These are phyloP conservation scores for Grammomys surdaster DNA, from an alignment of 2,113 vertebrate genomes.

Conservation along the genomic window DNA sequence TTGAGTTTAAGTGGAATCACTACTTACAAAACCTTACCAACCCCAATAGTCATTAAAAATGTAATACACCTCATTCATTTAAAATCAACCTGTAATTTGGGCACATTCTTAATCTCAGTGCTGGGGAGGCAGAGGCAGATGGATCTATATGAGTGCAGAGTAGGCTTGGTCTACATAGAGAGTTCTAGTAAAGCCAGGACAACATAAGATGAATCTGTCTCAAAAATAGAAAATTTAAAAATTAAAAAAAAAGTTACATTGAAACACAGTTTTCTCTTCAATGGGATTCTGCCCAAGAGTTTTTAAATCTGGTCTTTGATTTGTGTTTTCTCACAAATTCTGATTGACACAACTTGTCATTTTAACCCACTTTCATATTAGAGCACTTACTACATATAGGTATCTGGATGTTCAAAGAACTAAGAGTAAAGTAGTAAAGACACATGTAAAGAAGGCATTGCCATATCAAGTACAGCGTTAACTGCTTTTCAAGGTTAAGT, in stretches of 20 bases:
- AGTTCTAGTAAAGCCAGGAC: not conserved
- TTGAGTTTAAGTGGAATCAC: slow-evolving; percentile 74
- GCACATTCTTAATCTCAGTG: not conserved
- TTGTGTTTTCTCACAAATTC: not conserved
- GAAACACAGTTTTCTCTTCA: slow-evolving; percentile 14
- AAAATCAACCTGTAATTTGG: slow-evolving; percentile 24
- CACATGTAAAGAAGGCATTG: not conserved
- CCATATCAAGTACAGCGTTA: not conserved
- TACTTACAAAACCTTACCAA: slow-evolving; percentile 60
- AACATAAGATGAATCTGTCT: not conserved
- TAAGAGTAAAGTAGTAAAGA: not conserved
- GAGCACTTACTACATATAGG: not conserved
- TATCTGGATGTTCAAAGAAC: not conserved
- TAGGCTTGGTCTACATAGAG: not conserved
- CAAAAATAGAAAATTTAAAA: not conserved
- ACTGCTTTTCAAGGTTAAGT: not conserved
- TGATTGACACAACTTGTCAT: not conserved
- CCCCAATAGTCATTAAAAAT: slow-evolving; percentile 67
- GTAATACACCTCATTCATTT: slow-evolving; percentile 51
- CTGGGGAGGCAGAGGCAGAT: not conserved
- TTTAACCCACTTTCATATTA: not conserved
- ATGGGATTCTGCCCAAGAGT: not conserved
- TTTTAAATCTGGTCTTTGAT: not conserved
- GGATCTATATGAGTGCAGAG: not conserved
- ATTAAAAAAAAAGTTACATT: not conserved